A percentile compares a stretch with the other conserved stretches of the same genome.
Conservation (phyloP, 2,888 invertebrate genomes). For the Tenthredo scrophulariae region DNA sequence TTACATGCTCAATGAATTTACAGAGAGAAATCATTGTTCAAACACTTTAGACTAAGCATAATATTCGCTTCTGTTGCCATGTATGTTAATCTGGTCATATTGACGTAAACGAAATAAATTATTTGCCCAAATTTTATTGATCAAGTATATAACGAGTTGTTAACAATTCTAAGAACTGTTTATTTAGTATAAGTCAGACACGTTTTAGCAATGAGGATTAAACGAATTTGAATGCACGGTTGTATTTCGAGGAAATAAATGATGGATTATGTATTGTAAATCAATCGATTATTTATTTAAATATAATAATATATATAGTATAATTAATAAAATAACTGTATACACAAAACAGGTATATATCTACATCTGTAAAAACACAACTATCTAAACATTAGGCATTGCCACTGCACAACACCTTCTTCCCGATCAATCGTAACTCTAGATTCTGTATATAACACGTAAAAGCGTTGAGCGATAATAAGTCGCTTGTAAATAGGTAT, state of each 20-base stretch:
- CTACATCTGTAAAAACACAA: slow-evolving; percentile 63
- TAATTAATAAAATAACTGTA: slow-evolving; percentile 69
- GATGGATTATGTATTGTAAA: slow-evolving; percentile 62
- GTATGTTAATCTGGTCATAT: neutral
- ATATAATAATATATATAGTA: slow-evolving; percentile 70
- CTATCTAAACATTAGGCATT: slow-evolving; percentile 57
- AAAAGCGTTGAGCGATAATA: slow-evolving; percentile 31
- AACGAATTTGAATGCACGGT: neutral
- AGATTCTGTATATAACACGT: slow-evolving; percentile 16
- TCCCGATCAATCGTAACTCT: neutral
- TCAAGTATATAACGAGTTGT: slow-evolving; percentile 13
- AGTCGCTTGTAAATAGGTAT: neutral
- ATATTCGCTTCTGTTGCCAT: neutral
- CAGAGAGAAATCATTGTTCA: neutral
- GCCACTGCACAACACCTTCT: slow-evolving; percentile 53
- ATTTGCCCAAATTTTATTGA: neutral
- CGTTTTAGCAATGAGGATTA: neutral
- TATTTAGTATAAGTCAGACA: neutral
- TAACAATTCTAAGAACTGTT: neutral
- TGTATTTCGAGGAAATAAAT: neutral
- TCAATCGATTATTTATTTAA: slow-evolving; percentile 70
- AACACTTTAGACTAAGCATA: neutral
- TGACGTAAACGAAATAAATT: slow-evolving; percentile 1
- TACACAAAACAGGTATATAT: slow-evolving; percentile 66
- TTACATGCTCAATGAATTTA: neutral